These are phyloP conservation scores for Galeopsomyia nigrocyanea DNA, from an alignment of 2,888 invertebrate species.

Conservation along the genomic window DNA sequence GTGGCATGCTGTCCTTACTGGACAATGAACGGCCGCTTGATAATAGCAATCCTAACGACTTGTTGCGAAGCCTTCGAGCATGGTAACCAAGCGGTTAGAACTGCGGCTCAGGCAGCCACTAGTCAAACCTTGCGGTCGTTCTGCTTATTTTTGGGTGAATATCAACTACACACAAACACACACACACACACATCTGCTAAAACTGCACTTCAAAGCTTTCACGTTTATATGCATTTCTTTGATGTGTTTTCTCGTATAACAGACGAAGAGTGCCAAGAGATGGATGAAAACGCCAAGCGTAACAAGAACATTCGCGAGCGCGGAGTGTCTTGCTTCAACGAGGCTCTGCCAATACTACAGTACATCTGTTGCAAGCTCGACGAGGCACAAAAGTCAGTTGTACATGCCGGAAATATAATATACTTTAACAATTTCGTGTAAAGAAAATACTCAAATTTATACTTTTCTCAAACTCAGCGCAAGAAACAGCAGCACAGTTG, in stretches of 20 bases:
- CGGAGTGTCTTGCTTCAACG: slow-evolving; percentile 89
- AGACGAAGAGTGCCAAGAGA: slow-evolving; percentile 85
- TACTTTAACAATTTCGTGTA: no score
- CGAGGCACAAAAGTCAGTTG: slow-evolving; percentile 80
- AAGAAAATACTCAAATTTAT: no score
- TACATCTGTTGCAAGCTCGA: slow-evolving; percentile 88
- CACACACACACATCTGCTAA: no score
- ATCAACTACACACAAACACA: neutral
- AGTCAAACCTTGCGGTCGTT: slow-evolving; percentile 90
- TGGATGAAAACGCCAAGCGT: slow-evolving; percentile 68
- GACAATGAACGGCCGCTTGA: slow-evolving; percentile 89
- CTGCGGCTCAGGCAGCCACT: slow-evolving; percentile 90
- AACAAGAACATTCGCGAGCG: slow-evolving; percentile 71
- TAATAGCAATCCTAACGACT: slow-evolving; percentile 87
- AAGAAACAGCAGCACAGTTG: slow-evolving; percentile 75
- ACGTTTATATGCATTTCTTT: neutral
- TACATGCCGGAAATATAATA: no score
- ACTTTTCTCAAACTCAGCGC: slow-evolving; percentile 51
- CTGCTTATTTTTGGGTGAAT: slow-evolving; percentile 82
- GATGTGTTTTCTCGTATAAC: slow-evolving; percentile 21
- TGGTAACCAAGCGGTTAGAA: slow-evolving; percentile 84
- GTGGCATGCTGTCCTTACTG: slow-evolving; percentile 90
- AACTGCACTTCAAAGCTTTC: no score
- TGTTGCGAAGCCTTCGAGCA: slow-evolving; percentile 87
- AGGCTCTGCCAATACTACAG: slow-evolving; percentile 91